These are phyloP conservation scores for Zonitis immaculata DNA, from an alignment of 2,888 invertebrate genomes.

Conservation along the genomic window DNA sequence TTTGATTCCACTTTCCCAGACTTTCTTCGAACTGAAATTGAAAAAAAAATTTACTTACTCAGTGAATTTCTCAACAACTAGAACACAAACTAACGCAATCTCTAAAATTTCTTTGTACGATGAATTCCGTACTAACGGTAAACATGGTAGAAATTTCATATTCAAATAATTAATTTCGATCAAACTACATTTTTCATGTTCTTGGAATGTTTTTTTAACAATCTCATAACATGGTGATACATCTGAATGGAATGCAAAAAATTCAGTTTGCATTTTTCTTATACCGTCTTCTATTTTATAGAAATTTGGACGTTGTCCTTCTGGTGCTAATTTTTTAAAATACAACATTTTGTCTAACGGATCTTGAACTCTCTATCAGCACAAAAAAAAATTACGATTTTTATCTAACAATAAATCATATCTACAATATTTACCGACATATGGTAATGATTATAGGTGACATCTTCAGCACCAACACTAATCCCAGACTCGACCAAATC, in stretches of 20 bases:
- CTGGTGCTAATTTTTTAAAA: constrained; percentile 59
- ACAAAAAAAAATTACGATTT: background rate
- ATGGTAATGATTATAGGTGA: constrained; percentile 45
- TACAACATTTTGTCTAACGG: constrained; percentile 59
- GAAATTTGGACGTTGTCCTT: constrained; percentile 55
- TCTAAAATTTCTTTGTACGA: constrained; percentile 54
- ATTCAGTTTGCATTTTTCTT: constrained; percentile 55
- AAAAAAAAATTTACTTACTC: no score
- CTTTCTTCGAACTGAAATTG: constrained; percentile 28
- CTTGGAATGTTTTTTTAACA: constrained; percentile 62
- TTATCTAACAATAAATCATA: constrained; percentile 44
- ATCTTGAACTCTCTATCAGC: constrained; percentile 59
- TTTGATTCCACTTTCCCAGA: constrained; percentile 50
- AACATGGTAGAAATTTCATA: constrained; percentile 56
- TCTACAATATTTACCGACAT: constrained; percentile 33
- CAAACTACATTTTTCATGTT: constrained; percentile 67
- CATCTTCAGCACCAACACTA: constrained; percentile 57
- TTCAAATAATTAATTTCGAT: constrained; percentile 58
- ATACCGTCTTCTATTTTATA: constrained; percentile 61
- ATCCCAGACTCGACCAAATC: constrained; percentile 56
- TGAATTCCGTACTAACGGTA: constrained; percentile 58
- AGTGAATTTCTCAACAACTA: no score
- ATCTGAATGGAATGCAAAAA: constrained; percentile 71
- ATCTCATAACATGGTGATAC: constrained; percentile 65
- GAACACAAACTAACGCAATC: background rate